These are phyloP conservation scores for Mirounga angustirostris DNA, from an alignment of 2,113 vertebrate species.

Conservation along the genomic window DNA sequence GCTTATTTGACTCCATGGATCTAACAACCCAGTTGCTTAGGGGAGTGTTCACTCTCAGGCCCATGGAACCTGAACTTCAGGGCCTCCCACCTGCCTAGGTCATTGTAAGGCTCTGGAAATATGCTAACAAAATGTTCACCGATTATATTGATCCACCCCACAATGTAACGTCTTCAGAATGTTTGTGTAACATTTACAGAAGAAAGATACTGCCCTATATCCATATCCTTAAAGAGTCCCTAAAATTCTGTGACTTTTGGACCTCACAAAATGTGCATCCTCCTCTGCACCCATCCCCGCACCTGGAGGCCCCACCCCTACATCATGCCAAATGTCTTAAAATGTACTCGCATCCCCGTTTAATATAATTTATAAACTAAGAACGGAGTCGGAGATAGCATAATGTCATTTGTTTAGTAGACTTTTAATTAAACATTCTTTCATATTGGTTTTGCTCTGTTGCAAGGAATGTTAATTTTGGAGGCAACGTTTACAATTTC, in stretches of 20 bases:
- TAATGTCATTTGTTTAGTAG: conserved; percentile 55
- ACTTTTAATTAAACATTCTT: conserved; percentile 64
- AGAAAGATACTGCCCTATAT: neutral
- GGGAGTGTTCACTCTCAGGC: neutral
- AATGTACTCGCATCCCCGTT: neutral
- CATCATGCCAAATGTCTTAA: neutral
- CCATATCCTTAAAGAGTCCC: neutral
- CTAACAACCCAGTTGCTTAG: neutral
- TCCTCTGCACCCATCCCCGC: neutral
- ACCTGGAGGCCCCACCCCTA: neutral
- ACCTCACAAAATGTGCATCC: neutral
- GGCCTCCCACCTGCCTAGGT: neutral
- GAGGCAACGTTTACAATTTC: neutral
- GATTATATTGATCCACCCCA: neutral
- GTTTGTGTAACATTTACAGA: neutral
- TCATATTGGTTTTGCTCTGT: neutral
- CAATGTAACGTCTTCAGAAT: neutral
- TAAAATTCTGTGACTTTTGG: neutral
- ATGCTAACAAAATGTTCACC: neutral
- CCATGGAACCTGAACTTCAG: neutral
- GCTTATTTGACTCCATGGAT: neutral
- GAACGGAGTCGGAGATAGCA: neutral
- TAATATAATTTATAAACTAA: conserved; percentile 47
- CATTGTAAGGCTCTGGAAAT: neutral
- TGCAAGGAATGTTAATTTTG: conserved; percentile 4